Conservation (phyloP, 2,888 invertebrate species). For the Drosophila anomalata region DNA sequence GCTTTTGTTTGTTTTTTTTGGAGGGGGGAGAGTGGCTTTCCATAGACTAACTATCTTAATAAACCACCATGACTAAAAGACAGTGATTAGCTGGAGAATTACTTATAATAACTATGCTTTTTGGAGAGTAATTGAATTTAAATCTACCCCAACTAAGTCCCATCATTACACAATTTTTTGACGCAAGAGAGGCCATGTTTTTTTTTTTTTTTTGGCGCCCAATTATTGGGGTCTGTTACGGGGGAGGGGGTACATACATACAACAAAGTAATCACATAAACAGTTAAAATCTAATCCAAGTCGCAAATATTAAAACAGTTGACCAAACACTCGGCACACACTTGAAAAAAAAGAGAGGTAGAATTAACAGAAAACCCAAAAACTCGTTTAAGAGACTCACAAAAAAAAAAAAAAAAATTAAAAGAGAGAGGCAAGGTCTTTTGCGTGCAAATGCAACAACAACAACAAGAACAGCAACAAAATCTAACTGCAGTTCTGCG, state of each 20-base stretch:
- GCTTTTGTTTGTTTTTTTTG: background rate
- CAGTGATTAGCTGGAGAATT: constrained; percentile 1
- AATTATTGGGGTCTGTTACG: background rate
- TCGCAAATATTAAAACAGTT: constrained; percentile 77
- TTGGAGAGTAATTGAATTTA: constrained; percentile 23
- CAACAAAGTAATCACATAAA: constrained; percentile 27
- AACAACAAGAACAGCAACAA: constrained; percentile 37
- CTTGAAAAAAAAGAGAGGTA: background rate
- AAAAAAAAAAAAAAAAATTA: constrained; percentile 27
- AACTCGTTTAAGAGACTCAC: constrained; percentile 36
- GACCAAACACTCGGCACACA: constrained; percentile 44
- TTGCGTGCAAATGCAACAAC: constrained; percentile 73
- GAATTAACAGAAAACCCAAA: background rate
- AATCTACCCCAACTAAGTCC: constrained; percentile 24
- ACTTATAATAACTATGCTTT: background rate
- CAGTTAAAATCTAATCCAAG: constrained; percentile 53
- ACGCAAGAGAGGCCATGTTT: constrained; percentile 27
- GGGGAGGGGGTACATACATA: constrained; percentile 9
- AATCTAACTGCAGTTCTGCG: constrained; percentile 78
- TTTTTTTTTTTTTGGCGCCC: constrained; percentile 8
- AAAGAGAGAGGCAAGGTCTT: constrained; percentile 73
- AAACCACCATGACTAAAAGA: background rate
- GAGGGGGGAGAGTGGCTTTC: background rate
- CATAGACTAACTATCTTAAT: background rate
- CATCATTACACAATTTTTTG: constrained; percentile 33